Conservation (phyloP, 2,113 vertebrate species). For the Okapia johnstoni region DNA sequence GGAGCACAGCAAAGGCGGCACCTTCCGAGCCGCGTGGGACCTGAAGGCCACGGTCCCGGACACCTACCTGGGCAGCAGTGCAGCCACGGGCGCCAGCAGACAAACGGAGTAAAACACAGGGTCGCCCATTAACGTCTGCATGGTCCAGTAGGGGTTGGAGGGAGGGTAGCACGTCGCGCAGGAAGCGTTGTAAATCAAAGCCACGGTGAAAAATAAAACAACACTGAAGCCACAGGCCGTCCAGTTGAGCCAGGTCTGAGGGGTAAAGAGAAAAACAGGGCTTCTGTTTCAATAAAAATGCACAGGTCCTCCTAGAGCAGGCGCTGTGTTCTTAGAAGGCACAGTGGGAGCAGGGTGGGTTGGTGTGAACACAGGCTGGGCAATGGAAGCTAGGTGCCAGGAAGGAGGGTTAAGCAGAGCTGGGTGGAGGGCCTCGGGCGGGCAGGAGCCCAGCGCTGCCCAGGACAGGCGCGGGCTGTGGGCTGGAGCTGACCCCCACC, state of each 20-base stretch:
- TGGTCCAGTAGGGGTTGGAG: constrained; percentile 96
- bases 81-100: constrained; percentile 87
- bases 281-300: neutral
- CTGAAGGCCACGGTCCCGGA: neutral
- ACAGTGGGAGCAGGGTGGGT: too few relatives aligned
- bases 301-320: accelerated
- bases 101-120: constrained; percentile 94
- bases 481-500: accelerated
- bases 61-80: constrained; percentile 92
- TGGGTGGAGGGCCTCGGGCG: accelerated
- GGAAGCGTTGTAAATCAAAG: constrained; percentile 91
- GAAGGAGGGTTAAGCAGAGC: too few relatives aligned
- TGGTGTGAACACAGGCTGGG: neutral
- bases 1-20: too few relatives aligned
- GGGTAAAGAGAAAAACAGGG: neutral
- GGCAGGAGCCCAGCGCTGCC: neutral
- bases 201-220: constrained; percentile 90
- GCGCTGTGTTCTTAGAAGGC: neutral
- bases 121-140: constrained; percentile 91
- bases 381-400: neutral
- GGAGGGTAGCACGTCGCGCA: constrained; percentile 93
- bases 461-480: too few relatives aligned
- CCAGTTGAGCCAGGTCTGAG: constrained; percentile 97
- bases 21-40: accelerated
- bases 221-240: constrained; percentile 91